A percentile compares a stretch with the other conserved stretches of the same genome.
Conservation (phyloP, 2,797 vertebrate species). For the Manis javanica region DNA sequence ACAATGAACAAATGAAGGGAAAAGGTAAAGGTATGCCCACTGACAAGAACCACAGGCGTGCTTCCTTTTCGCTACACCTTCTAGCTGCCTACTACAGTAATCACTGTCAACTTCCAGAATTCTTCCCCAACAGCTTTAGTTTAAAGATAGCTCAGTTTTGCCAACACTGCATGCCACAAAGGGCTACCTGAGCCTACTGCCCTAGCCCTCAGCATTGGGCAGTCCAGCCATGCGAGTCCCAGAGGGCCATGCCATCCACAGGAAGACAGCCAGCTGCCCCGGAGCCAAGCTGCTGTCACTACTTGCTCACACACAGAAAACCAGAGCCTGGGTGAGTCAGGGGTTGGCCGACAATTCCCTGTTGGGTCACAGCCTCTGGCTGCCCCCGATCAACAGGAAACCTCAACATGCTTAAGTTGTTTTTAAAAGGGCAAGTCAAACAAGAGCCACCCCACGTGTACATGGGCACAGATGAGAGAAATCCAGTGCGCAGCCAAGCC, state of each 20-base stretch:
- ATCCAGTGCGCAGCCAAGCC: conserved; percentile 36
- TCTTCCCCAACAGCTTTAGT: conserved; percentile 5
- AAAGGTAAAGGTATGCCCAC: background rate
- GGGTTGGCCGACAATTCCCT: conserved; percentile 71
- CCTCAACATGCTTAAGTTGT: conserved; percentile 76
- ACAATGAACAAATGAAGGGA: background rate
- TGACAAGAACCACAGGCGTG: background rate
- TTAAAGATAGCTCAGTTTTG: background rate
- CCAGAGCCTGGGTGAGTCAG: conserved; percentile 65
- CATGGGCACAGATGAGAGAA: conserved; percentile 62
- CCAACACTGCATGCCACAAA: background rate
- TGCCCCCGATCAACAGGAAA: conserved; percentile 79
- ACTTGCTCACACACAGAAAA: conserved; percentile 71
- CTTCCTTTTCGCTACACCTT: background rate
- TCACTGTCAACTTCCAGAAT: background rate
- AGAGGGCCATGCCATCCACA: conserved; percentile 42
- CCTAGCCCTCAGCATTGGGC: background rate
- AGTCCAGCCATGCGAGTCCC: background rate
- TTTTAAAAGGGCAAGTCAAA: conserved; percentile 77
- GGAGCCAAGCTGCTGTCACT: conserved; percentile 69
- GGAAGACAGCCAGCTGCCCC: conserved; percentile 60
- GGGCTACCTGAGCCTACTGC: background rate
- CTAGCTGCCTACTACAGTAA: background rate
- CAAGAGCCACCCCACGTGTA: conserved; percentile 53
- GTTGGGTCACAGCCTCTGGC: conserved; percentile 77